Evolutionary conservation across 2,113 vertebrate species (phyloP).

Genomic region (Toxotes jaculatrix): DNA sequence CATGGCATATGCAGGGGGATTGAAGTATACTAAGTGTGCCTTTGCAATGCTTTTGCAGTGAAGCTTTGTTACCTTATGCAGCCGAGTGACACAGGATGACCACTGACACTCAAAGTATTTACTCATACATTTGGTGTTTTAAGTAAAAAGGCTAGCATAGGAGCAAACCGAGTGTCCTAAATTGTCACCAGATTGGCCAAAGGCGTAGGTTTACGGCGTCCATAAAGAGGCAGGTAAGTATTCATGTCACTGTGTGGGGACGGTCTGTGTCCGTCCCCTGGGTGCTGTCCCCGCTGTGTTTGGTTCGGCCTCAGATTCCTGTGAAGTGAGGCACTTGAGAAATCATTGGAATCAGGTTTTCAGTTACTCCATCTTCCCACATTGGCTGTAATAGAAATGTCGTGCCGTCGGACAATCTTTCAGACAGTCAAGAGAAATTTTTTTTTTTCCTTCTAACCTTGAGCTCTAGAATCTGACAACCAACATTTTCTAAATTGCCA

Average conservation of each 20-base stretch:
- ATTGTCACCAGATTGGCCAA: no score
- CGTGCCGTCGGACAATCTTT: background rate
- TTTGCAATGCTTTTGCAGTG: no score
- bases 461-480: background rate
- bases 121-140: no score
- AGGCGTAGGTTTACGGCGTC: no score
- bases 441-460: background rate
- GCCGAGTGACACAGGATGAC: no score
- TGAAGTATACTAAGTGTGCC: no score
- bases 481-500: background rate
- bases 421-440: background rate
- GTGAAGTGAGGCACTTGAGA: background rate
- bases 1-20: no score
- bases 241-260: background rate
- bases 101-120: no score
- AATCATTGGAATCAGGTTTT: background rate
- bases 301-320: background rate
- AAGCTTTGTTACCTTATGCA: no score
- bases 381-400: background rate
- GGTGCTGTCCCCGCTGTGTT: background rate
- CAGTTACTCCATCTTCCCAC: background rate
- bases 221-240: background rate
- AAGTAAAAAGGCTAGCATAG: no score
- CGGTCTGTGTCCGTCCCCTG: background rate
- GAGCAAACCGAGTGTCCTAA: no score